Evolutionary conservation across 30 jellyfish, hydroid and myxozoan genomes (phyloP).

Genomic region (Hydractinia symbiolongicarpus): DNA sequence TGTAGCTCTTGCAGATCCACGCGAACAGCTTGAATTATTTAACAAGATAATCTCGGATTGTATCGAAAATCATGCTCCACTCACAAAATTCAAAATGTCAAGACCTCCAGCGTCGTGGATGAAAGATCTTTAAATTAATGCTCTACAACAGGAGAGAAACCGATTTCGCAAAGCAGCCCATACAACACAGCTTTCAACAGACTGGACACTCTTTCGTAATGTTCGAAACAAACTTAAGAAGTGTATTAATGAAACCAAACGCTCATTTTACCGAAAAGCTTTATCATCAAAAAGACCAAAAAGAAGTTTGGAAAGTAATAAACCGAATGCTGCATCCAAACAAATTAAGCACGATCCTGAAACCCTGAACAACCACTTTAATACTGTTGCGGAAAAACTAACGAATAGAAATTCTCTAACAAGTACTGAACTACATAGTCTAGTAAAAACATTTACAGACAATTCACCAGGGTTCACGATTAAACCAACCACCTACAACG

Average conservation of each 20-base stretch:
- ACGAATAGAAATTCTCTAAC: background rate
- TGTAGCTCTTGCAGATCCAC: too few relatives aligned
- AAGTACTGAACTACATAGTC: background rate
- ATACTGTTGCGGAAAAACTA: constrained; percentile 3
- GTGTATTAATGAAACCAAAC: background rate
- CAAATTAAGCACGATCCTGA: too few relatives aligned
- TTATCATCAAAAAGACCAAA: constrained; percentile 1
- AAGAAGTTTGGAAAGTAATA: background rate
- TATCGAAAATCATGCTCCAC: too few relatives aligned
- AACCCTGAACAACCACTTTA: background rate
- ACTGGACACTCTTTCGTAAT: background rate
- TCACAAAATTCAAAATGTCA: background rate
- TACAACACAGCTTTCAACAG: background rate
- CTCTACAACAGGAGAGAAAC: background rate
- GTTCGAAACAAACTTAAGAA: background rate
- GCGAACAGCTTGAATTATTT: too few relatives aligned
- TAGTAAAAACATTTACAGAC: too few relatives aligned
- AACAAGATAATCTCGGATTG: too few relatives aligned
- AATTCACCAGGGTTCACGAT: background rate
- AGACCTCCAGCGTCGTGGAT: background rate
- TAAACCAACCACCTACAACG: background rate
- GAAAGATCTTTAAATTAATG: background rate
- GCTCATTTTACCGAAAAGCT: background rate
- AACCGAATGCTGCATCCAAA: too few relatives aligned
- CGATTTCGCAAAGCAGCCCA: background rate